Evolutionary conservation across 2,113 vertebrate genomes (phyloP), one percentile per base, ranked within the genome.

Genomic region (Alligator sinensis): DNA sequence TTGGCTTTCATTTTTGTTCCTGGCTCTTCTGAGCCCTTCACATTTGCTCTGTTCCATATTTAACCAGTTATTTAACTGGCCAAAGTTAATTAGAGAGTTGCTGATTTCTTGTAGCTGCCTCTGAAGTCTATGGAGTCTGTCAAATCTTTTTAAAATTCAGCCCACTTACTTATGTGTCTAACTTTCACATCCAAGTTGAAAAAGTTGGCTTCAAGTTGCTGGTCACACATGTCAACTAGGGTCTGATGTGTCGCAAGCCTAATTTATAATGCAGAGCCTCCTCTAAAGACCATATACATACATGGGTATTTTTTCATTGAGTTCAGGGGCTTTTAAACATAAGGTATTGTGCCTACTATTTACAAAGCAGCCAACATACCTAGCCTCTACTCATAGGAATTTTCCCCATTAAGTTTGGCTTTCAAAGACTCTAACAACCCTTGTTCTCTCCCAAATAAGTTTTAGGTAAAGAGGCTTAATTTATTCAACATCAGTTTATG

Each of bases 391-490:
- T 19, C 34, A 13, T 30, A 22, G 24, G 81, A 90, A 94, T 62
- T 95, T 86, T 84, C 82, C 84, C 78, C 89, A 84, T 95, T 87
- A 72, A 55, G n/a, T 21, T 64, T 92, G 80, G 64, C 27, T 93
- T 7, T 57, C 62, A 72, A 75, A 80, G 91, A 25, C 91, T 95
- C 70, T 70, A 89, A 85, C n/a, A 89, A 91, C 74, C 87, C 82
- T 68, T 91, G 8, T 84, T 93, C 76, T 57, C 84, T 86, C 94
- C 84, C 38, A 75, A 89, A 92, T 93, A 90, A 89, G 82, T 95
- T 92, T 59, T 16, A 80, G 61, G 75, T 89, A 85, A 75, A 92
- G 77, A 80, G 84, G 82, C 85, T 92, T 82, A 72, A 21, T 21
- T 13, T 21, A n/a, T 72, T 92, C 88, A 83, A 47, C 84, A 85